Evolutionary conservation across 2,113 vertebrate species (phyloP), one percentile per base, ranked within the genome.

Genomic region (Pan paniscus): DNA sequence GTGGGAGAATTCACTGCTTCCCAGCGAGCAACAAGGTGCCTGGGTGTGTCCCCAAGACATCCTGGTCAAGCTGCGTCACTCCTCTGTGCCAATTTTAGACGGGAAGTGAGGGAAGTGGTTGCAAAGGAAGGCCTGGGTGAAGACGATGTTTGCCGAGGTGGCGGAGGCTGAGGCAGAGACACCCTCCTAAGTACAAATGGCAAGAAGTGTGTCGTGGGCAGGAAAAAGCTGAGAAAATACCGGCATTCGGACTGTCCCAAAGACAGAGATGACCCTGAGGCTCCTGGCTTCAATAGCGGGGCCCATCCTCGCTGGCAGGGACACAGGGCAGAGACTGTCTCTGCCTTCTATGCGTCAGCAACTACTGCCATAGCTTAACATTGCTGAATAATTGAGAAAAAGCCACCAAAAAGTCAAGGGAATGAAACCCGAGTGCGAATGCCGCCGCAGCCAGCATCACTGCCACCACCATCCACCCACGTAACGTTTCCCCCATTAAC

Each of bases 61-160:
- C 83, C 86, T 32, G 22, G 76, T 23, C 35, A 22, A 30, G 38
- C 16, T n/a, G 25, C 20, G 5, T 67, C 85, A 38, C 64, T 64
- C 27, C 64, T 72, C 38, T 3, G 46, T 17, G 9, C 57, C 95
- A 75, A 32, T 20, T 52, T 38, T 22, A 76, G 73, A 27, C 2
- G 0, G 79, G 93, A 73, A 57, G 61, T 1, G 3, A 35, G 30
- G 73, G 18, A 13, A 7, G 25, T 8, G 75, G n/a, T 35, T 22
- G 46, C 38, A 2, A 6, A n/a, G 43, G 30, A 14, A 20, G 38
- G 87, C 46, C 35, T 8, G 50, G 64, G 80, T 5, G 32, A 20
- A 4, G 35, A 20, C 5, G 38, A 16, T 1, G 16, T 61, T 0
- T 30, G 92, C 22, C 5, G 10, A 5, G 20, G 18, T 3, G 18